Evolutionary conservation across 2,888 invertebrate genomes (phyloP).

Genomic region (Diarsia rubi): DNA sequence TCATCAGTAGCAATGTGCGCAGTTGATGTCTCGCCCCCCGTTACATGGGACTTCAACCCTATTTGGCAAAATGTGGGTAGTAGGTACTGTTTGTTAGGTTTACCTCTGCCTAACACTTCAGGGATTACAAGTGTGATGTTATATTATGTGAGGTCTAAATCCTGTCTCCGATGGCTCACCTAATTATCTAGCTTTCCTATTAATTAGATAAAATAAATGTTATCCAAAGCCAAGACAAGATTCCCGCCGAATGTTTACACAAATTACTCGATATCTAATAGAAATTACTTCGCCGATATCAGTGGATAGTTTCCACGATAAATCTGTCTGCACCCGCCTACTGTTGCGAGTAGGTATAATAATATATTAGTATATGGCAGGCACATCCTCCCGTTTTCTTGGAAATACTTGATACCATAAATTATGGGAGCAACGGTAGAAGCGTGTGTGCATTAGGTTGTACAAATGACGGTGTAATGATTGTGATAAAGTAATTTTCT

Average conservation of each 20-base stretch:
- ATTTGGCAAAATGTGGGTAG: too few species aligned
- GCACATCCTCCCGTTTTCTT: constrained; percentile 58
- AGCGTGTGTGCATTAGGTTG: constrained; percentile 37
- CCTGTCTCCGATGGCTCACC: neutral
- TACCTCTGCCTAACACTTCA: too few species aligned
- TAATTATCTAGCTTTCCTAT: neutral
- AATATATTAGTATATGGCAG: constrained; percentile 56
- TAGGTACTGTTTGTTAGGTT: too few species aligned
- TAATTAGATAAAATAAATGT: neutral
- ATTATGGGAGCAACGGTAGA: constrained; percentile 45
- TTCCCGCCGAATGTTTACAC: constrained; percentile 45
- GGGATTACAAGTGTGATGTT: too few species aligned
- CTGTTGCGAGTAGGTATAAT: constrained; percentile 55
- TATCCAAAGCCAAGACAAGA: neutral
- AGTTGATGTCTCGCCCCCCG: too few species aligned
- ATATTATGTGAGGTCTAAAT: neutral
- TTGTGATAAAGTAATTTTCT: constrained; percentile 23
- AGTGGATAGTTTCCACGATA: constrained; percentile 63
- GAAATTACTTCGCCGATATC: constrained; percentile 34
- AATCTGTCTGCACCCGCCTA: constrained; percentile 68
- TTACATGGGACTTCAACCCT: too few species aligned
- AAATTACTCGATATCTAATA: constrained; percentile 46
- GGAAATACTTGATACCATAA: constrained; percentile 55
- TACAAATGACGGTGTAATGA: constrained; percentile 42
- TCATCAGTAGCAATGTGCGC: too few species aligned